Percentiles rank a stretch among this genome's conserved stretches.
These are phyloP conservation scores for Barypeithes pellucidus DNA, from an alignment of 2,888 invertebrate genomes.

Conservation along the genomic window DNA sequence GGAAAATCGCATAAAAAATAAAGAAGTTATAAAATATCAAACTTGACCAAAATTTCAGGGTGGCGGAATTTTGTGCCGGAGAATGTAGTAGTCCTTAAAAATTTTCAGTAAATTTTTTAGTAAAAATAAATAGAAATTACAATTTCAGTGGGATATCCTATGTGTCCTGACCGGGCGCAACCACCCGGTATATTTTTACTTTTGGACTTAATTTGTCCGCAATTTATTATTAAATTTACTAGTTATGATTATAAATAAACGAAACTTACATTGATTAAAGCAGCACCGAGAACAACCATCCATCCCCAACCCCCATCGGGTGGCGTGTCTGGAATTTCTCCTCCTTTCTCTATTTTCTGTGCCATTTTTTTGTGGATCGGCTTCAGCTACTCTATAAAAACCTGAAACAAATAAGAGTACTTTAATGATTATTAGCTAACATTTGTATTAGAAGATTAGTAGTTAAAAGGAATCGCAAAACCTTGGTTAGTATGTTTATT, in stretches of 20 bases:
- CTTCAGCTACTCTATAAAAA: neutral
- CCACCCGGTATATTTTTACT: too few species aligned
- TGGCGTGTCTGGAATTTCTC: slow-evolving; percentile 69
- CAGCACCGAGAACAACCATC: slow-evolving; percentile 95
- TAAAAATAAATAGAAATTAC: too few species aligned
- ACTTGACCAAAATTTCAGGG: too few species aligned
- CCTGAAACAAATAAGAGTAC: slow-evolving; percentile 15
- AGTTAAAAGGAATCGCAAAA: neutral
- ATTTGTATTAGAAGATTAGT: neutral
- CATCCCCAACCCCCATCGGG: slow-evolving; percentile 97
- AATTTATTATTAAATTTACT: neutral
- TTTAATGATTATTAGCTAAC: neutral
- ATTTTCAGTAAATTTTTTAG: too few species aligned
- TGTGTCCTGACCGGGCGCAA: too few species aligned
- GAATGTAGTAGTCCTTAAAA: too few species aligned
- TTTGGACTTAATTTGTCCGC: neutral
- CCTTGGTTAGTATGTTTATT: neutral
- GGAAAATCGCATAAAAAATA: too few species aligned
- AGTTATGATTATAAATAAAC: slow-evolving; percentile 43
- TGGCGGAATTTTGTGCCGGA: too few species aligned
- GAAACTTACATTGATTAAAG: slow-evolving; percentile 94
- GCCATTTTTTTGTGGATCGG: slow-evolving; percentile 26
- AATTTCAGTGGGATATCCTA: too few species aligned
- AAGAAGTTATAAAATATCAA: too few species aligned
- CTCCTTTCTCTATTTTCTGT: slow-evolving; percentile 39